These are phyloP conservation scores for Peromyscus polionotus DNA, from an alignment of 2,113 vertebrate genomes.

Conservation along the genomic window DNA sequence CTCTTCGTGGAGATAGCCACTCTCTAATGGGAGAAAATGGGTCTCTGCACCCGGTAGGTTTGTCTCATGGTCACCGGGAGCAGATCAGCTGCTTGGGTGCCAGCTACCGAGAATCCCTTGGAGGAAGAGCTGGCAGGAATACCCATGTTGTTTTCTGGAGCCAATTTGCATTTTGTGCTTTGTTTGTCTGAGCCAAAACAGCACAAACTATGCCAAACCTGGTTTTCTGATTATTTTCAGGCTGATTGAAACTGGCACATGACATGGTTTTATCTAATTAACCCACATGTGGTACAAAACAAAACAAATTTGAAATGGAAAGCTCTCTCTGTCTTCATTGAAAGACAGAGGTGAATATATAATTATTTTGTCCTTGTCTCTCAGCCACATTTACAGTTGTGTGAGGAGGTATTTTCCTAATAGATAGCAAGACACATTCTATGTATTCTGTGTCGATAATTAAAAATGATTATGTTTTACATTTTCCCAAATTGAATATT, in stretches of 20 bases:
- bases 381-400: conserved; percentile 68
- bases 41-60: conserved; percentile 11
- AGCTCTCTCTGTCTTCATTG: conserved; percentile 77
- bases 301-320: conserved; percentile 84
- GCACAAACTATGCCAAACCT: conserved; percentile 79
- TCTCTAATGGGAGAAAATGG: conserved; percentile 30
- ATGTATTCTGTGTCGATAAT: conserved; percentile 50
- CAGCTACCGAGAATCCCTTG: conserved; percentile 76
- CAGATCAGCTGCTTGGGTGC: conserved; percentile 50
- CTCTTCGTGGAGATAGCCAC: neutral
- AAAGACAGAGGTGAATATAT: conserved; percentile 75
- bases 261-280: conserved; percentile 86
- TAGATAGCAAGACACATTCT: conserved; percentile 65
- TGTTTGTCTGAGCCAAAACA: conserved; percentile 76
- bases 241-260: conserved; percentile 84
- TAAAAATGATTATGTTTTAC: conserved; percentile 65
- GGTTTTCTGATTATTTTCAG: conserved; percentile 84
- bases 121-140: conserved; percentile 72
- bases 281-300: conserved; percentile 85
- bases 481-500: conserved; percentile 53
- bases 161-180: conserved; percentile 80
- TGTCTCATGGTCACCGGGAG: conserved; percentile 65
- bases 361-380: conserved; percentile 80
- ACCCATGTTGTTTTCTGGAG: conserved; percentile 62
- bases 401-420: conserved; percentile 49